These are phyloP conservation scores for Brienomyrus longianalis DNA, from an alignment of 2,113 vertebrate species.

Conservation along the genomic window DNA sequence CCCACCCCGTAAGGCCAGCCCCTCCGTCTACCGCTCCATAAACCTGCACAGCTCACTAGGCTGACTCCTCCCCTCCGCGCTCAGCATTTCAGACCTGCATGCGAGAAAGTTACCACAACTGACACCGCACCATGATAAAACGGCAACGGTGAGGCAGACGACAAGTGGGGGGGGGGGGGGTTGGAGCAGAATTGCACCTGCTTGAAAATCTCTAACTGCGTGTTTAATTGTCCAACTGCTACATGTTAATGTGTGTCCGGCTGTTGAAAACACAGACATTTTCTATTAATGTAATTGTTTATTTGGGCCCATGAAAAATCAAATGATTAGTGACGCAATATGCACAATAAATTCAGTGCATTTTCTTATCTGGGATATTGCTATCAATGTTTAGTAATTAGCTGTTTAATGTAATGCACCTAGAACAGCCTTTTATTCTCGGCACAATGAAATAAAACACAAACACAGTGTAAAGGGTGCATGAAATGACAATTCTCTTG, in stretches of 20 bases:
- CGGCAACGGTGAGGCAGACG: conserved; percentile 14
- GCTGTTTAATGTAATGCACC: neutral
- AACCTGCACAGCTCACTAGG: conserved; percentile 37
- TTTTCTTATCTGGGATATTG: neutral
- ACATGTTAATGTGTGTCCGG: neutral
- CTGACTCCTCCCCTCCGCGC: conserved; percentile 32
- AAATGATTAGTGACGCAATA: neutral
- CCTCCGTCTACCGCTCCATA: conserved; percentile 39
- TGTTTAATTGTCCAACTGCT: neutral
- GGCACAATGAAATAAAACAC: neutral
- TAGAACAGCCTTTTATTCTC: neutral
- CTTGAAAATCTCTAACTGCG: neutral
- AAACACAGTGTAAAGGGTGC: neutral
- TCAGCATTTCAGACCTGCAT: conserved; percentile 22
- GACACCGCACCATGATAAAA: conserved; percentile 21
- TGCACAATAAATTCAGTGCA: neutral
- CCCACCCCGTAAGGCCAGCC: conserved; percentile 30
- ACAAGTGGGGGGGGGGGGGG: neutral
- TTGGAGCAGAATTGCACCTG: conserved; percentile 6
- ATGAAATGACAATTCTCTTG: neutral
- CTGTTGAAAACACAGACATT: neutral
- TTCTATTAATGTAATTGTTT: neutral
- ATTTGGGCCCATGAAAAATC: neutral
- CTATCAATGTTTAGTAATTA: neutral
- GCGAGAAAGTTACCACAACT: conserved; percentile 33